Conservation (phyloP, 2,113 vertebrate species). For the Phalacrocorax pelagicus region DNA sequence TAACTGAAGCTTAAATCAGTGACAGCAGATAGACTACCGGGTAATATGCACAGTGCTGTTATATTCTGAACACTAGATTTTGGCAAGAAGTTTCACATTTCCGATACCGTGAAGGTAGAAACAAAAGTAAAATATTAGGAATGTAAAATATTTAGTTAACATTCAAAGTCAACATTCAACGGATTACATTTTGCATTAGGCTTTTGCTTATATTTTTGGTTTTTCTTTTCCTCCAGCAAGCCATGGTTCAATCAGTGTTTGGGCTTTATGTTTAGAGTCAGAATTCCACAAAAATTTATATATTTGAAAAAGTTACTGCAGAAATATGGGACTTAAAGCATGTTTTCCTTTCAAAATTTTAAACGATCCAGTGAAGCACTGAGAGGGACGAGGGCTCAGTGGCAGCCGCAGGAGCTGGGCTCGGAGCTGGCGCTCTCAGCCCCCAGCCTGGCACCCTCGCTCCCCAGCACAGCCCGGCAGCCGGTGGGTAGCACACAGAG, state of each 20-base stretch:
- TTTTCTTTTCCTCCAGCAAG: not conserved
- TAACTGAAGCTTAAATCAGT: not conserved
- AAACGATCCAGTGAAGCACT: not conserved
- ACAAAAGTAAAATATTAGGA: slow-evolving; percentile 39
- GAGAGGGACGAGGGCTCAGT: not conserved
- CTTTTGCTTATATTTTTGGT: slow-evolving; percentile 11
- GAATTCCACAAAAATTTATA: not conserved
- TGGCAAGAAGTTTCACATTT: not conserved
- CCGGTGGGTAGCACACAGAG: not conserved
- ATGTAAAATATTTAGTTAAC: slow-evolving; percentile 19
- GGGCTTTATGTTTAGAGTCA: not conserved
- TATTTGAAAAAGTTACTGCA: not conserved
- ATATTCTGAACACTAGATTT: not conserved
- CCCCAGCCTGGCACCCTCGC: not conserved
- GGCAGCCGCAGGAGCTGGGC: not conserved
- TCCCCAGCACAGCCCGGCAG: not conserved
- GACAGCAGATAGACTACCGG: not conserved
- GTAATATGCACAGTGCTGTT: not conserved
- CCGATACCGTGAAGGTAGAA: not conserved
- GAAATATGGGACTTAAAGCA: not conserved
- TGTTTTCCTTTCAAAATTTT: not conserved
- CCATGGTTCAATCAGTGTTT: not conserved
- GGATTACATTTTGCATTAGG: not conserved
- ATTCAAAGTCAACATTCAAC: not conserved
- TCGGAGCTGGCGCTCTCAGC: not conserved